A percentile compares a stretch with the other conserved stretches of the same genome.
phyloP scores from a whole-genome alignment of 2,797 vertebrate species.

The Lacerta viridis region DNA sequence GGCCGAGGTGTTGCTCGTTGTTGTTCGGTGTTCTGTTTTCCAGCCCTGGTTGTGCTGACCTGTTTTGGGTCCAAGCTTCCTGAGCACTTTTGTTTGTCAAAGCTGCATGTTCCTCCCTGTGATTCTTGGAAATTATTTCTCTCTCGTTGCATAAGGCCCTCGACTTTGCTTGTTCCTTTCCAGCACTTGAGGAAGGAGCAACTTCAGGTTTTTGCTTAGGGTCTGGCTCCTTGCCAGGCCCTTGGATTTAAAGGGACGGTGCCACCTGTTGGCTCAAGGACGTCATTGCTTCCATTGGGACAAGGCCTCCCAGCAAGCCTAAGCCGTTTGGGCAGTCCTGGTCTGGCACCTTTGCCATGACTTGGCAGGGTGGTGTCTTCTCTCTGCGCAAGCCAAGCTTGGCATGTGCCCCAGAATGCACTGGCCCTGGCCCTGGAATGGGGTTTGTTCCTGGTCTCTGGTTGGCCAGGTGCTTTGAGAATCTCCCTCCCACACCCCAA shows the following conservation, averaged over 20 bases:
- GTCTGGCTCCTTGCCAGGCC: background rate
- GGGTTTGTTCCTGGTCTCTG: background rate
- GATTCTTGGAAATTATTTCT: background rate
- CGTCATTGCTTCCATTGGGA: background rate
- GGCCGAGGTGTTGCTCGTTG: too few species aligned
- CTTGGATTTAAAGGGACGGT: background rate
- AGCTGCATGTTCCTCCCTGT: background rate
- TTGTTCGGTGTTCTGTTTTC: too few species aligned
- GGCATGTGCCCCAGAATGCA: background rate
- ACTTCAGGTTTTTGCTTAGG: background rate
- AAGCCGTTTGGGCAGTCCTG: too few species aligned
- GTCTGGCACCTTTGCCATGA: background rate
- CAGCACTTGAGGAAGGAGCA: background rate
- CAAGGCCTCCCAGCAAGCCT: background rate
- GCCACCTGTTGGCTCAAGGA: background rate
- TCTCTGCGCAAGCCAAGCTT: background rate
- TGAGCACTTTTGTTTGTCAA: background rate
- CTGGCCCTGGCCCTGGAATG: background rate
- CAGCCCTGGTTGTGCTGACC: too few species aligned
- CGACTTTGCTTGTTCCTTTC: too few species aligned
- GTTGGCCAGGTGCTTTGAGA: background rate
- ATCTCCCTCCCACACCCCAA: too few species aligned
- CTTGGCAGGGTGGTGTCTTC: too few species aligned
- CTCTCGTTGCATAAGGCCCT: background rate
- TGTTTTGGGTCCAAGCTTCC: too few species aligned